Base-by-base conservation (phyloP, 2,797 vertebrate genomes). In the Falco naumanni region DNA sequence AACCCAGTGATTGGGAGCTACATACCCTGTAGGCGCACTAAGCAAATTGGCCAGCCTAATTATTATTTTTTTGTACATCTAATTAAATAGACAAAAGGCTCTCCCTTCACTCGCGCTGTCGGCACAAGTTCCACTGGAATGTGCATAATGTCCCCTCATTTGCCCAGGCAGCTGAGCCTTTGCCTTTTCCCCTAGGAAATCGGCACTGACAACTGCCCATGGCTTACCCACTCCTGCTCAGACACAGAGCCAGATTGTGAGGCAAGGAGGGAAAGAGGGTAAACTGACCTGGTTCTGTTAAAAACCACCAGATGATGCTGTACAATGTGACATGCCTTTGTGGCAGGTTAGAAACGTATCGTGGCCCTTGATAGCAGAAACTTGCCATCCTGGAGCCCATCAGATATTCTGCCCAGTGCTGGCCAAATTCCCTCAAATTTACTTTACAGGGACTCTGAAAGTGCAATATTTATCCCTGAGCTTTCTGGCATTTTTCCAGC, bases 21-120 rank as follows among this genome's bases (percentile, higher is more conserved):
- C 66, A 87, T 92, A 94, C 90, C 95, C 96, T 74, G 83, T 90
- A 95, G 96, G 92, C 64, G 0, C 92, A 95, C 93, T 92, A 90
- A 95, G 92, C 81, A 97, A 96, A 97, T 96, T 96, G 94, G 86
- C 92, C 91, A 95, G 84, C 72, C 94, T 96, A 95, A 96, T 97
- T 97, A 97, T 96, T 97, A 96, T 97, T 97, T 97, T 96, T 96
- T 95, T 76, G 90, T 93, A 90, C 93, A 78, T 96, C 94, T 95
- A 95, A 93, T 95, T 94, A 96, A 93, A 95, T 88, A 95, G 96
- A 96, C 92, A 97, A 97, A 96, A 89, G 88, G 65, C 83, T 70
- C 31, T 96, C 76, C 93, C 66, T 92, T 95, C 78, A 88, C 68
- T 88, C 85, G 88, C 0, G 25, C 82, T 93, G 79, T 87, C 43